Conservation (phyloP, 2,113 vertebrate species). For the Calyptommatus sinebrachiatus region DNA sequence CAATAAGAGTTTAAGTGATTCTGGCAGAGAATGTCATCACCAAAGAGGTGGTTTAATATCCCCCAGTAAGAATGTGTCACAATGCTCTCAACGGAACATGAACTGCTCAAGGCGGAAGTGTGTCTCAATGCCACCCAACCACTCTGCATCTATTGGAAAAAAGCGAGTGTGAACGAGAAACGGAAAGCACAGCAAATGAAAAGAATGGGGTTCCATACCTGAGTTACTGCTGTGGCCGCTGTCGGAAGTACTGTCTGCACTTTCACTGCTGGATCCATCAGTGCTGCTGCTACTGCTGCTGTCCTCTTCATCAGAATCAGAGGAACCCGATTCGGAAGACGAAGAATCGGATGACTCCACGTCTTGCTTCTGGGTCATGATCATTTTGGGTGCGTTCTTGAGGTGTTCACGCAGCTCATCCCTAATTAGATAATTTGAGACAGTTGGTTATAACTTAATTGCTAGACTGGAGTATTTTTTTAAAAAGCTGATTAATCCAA, state of each 20-base stretch:
- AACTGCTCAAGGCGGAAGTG: too few relatives aligned
- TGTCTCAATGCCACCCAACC: too few relatives aligned
- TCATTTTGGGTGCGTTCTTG: conserved; percentile 96
- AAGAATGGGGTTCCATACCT: conserved; percentile 66
- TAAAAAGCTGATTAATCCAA: too few relatives aligned
- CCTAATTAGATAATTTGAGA: conserved; percentile 63
- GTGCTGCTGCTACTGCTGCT: conserved; percentile 59
- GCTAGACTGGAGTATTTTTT: neutral
- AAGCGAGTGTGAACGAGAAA: too few relatives aligned
- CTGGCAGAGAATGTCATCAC: too few relatives aligned
- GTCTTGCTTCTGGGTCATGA: conserved; percentile 95
- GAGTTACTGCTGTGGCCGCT: conserved; percentile 74
- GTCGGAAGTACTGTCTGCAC: conserved; percentile 72
- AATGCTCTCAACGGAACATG: too few relatives aligned
- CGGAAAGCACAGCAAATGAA: neutral
- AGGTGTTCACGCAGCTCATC: conserved; percentile 95
- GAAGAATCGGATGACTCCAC: conserved; percentile 86
- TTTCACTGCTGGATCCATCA: conserved; percentile 79
- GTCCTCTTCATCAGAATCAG: conserved; percentile 66
- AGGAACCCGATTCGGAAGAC: conserved; percentile 76
- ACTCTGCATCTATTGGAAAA: too few relatives aligned
- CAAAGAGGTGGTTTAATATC: too few relatives aligned
- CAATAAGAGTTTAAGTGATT: too few relatives aligned
- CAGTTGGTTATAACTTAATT: neutral
- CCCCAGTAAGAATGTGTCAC: too few relatives aligned